Conservation (phyloP, 1,140 invertebrate species). For the Hermetia illucens region DNA sequence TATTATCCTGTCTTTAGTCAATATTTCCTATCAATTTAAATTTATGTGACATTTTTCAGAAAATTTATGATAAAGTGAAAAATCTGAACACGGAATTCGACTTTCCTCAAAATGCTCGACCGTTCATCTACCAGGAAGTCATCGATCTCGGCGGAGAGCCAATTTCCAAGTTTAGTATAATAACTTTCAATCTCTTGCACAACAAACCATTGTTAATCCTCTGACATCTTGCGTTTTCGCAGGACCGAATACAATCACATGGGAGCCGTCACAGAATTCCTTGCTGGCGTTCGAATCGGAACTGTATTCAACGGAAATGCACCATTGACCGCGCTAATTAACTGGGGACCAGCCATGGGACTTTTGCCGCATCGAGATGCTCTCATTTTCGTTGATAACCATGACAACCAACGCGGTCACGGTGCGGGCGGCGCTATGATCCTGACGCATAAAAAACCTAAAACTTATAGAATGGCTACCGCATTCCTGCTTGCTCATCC, state of each 20-base stretch:
- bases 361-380: slow-evolving; percentile 37
- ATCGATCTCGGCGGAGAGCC: slow-evolving; percentile 62
- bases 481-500: slow-evolving; percentile 66
- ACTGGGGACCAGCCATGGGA: slow-evolving; percentile 42
- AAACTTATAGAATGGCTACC: slow-evolving; percentile 52
- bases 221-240: slow-evolving; percentile 26
- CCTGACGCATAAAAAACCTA: slow-evolving; percentile 41
- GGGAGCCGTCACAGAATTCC: slow-evolving; percentile 63
- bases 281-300: slow-evolving; percentile 38
- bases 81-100: slow-evolving; percentile 44
- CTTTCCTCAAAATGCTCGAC: slow-evolving; percentile 39
- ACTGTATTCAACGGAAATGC: slow-evolving; percentile 25
- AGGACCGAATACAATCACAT: slow-evolving; percentile 47
- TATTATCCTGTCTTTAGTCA: no score
- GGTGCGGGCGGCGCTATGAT: slow-evolving; percentile 34
- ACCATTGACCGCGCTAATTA: slow-evolving; percentile 14
- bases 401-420: slow-evolving; percentile 42
- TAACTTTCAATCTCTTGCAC: background rate
- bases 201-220: background rate
- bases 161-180: slow-evolving; percentile 7
- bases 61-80: slow-evolving; percentile 43
- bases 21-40: background rate
- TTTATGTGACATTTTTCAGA: slow-evolving; percentile 5
- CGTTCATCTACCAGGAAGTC: slow-evolving; percentile 68
- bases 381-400: slow-evolving; percentile 49